These are phyloP conservation scores for Mercenaria mercenaria DNA, from an alignment of 1,140 invertebrate species.

Conservation along the genomic window DNA sequence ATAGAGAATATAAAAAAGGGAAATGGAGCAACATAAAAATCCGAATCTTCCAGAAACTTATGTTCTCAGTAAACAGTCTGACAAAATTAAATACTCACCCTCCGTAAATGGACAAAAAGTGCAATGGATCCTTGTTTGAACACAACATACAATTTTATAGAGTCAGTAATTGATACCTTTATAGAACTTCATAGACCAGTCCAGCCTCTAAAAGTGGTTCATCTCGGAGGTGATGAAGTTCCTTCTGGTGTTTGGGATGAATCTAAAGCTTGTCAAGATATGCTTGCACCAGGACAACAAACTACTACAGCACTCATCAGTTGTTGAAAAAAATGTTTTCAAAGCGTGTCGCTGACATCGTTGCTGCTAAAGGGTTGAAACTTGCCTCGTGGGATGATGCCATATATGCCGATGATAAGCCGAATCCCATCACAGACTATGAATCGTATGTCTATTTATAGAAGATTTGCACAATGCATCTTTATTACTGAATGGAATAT, in stretches of 20 bases:
- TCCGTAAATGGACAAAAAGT: slow-evolving; percentile 80
- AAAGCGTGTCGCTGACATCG: slow-evolving; percentile 20
- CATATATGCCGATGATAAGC: slow-evolving; percentile 41
- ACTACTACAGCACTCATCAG: slow-evolving; percentile 17
- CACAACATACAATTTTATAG: slow-evolving; percentile 75
- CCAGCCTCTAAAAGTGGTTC: slow-evolving; percentile 78
- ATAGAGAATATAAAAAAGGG: not conserved
- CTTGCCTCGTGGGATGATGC: slow-evolving; percentile 52
- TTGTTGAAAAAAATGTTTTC: slow-evolving; percentile 32
- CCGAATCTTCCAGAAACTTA: slow-evolving; percentile 16
- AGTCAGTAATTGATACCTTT: slow-evolving; percentile 68
- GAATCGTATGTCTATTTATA: not conserved
- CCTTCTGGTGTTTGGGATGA: slow-evolving; percentile 74
- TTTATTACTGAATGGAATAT: too few relatives aligned
- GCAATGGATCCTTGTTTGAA: slow-evolving; percentile 83
- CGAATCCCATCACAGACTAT: slow-evolving; percentile 42
- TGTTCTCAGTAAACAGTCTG: not conserved
- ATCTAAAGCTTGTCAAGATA: slow-evolving; percentile 72
- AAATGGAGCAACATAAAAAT: not conserved
- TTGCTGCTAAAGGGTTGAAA: slow-evolving; percentile 36
- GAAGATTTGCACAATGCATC: too few relatives aligned
- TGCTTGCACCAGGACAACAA: not conserved
- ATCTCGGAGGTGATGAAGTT: slow-evolving; percentile 85
- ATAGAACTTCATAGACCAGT: slow-evolving; percentile 73
- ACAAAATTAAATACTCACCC: slow-evolving; percentile 53